Evolutionary conservation across 2,888 invertebrate species (phyloP), one percentile per base, ranked within the genome.

Genomic region (Campaea margaritaria): DNA sequence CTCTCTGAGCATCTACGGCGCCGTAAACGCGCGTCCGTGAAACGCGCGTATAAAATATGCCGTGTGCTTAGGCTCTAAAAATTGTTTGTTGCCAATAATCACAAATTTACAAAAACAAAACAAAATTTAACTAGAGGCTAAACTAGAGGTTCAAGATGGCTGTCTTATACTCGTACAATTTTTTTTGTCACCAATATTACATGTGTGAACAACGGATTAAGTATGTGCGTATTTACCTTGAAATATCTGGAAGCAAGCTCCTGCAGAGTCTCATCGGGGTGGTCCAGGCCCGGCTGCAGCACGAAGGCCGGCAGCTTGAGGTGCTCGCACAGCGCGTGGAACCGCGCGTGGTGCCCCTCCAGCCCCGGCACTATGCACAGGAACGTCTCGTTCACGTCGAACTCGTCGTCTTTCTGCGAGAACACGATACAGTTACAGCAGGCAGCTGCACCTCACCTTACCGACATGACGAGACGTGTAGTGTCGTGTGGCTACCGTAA

Each of bases 261-360:
- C 2, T 63, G 49, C 1, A 78, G 52, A 0, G 75, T 72, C 28
- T 82, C 80, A 0, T 73, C 27, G 0, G 70, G 70, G 3, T 58
- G 55, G 45, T 82, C 77, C 8, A 82, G 62, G 0, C 79, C 79
- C 0, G 80, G 81, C 59, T 83, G 85, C 51, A 87, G 65, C 2
- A 81, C 80, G 0, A 80, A 53, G 0, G 85, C 80, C 0, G 79
- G 75, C 39, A 85, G 14, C 69, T 84, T 82, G 38, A 85, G 74
- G 0, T 79, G 73, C 58, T 81, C 78, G 56, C 82, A 82, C 13
- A 85, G 55, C 2, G 49, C 12, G 0, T 57, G 59, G 46, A 62
- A 62, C 21, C 58, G 58, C 34, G 14, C 43, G 38, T 58, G 34
- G 13, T 50, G 43, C 5, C 62, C 62, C 38, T 62, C 62, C 39